Evolutionary conservation across 2,888 invertebrate species (phyloP), one percentile per base, ranked within the genome.

Genomic region (Syritta pipiens): DNA sequence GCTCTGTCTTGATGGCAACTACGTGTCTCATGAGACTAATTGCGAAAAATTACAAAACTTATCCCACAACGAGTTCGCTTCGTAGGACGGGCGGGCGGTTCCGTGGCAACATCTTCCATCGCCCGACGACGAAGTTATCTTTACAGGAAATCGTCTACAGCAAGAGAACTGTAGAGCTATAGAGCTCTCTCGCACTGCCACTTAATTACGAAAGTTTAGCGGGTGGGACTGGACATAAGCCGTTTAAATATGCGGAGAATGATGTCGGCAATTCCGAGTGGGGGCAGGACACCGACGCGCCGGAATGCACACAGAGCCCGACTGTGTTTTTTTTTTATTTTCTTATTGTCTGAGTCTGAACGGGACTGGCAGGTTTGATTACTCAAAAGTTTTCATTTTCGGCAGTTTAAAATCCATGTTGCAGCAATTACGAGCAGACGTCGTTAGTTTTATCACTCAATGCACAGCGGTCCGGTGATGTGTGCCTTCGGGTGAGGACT

Each of bases 1-100:
- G n/a, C n/a, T n/a, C n/a, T n/a, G n/a, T n/a, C 76, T 53, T 65
- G 59, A 65, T 72, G 40, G 65, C 40, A 46, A 65, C 12, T 49
- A 79, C 77, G 77, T 79, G 79, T 46, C 74, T 57, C 74, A 67
- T 68, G 67, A 79, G 79, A 79, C 67, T 79, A 79, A 79, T 79
- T 74, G 68, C 79, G 67, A 74, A 79, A 72, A 74, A 74, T 79
- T 79, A 79, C 74, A 57, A 68, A 77, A 79, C 67, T 79, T 79
- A 44, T 59, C 28, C 63, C 59, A 46, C 51, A 57, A 65, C 57
- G 37, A 63, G 14, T 26, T 6, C 9, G 32, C 12, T 17, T 46
- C 26, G 7, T 51, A 24, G 28, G 22, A 59, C n/a, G n/a, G n/a
- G n/a, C n/a, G n/a, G n/a, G n/a, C 35, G 22, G 44, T 44, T 42